Evolutionary conservation across 2,797 vertebrate genomes (phyloP).

Genomic region (Coregonus suidteri): DNA sequence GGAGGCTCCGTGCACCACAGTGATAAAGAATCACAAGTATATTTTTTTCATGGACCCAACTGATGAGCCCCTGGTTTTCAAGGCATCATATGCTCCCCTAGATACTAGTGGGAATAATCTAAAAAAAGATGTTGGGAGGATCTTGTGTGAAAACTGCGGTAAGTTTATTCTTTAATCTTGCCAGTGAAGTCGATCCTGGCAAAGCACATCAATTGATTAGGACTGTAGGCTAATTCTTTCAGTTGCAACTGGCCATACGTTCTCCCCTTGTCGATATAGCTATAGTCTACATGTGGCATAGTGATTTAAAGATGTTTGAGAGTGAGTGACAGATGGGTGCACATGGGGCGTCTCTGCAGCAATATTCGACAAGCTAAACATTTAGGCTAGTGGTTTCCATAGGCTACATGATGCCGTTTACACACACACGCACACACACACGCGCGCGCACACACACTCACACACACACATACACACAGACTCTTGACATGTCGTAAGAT

Average conservation of each 20-base stretch:
- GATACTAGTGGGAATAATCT: constrained; percentile 90
- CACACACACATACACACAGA: not conserved
- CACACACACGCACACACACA: constrained; percentile 4
- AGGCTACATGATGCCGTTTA: not conserved
- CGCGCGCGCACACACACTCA: not conserved
- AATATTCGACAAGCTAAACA: constrained; percentile 61
- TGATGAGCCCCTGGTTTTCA: constrained; percentile 91
- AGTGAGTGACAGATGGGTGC: constrained; percentile 61
- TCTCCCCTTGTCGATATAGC: not conserved
- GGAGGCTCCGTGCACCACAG: constrained; percentile 87
- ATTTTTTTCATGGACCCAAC: constrained; percentile 98
- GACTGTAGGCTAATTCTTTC: not conserved
- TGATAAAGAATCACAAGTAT: constrained; percentile 94
- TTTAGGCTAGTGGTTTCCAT: not conserved
- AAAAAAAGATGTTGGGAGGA: constrained; percentile 93
- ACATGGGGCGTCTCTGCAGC: constrained; percentile 79
- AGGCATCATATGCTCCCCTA: constrained; percentile 89
- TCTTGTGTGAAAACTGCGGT: constrained; percentile 97
- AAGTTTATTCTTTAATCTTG: constrained; percentile 77
- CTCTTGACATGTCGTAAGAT: not conserved
- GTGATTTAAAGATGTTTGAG: constrained; percentile 40
- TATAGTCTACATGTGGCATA: constrained; percentile 3
- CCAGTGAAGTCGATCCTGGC: constrained; percentile 70
- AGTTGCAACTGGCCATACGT: constrained; percentile 31
- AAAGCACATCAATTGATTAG: not conserved